phyloP scores from a whole-genome alignment of 2,797 vertebrate genomes.

The Threskiornis aethiopicus region DNA sequence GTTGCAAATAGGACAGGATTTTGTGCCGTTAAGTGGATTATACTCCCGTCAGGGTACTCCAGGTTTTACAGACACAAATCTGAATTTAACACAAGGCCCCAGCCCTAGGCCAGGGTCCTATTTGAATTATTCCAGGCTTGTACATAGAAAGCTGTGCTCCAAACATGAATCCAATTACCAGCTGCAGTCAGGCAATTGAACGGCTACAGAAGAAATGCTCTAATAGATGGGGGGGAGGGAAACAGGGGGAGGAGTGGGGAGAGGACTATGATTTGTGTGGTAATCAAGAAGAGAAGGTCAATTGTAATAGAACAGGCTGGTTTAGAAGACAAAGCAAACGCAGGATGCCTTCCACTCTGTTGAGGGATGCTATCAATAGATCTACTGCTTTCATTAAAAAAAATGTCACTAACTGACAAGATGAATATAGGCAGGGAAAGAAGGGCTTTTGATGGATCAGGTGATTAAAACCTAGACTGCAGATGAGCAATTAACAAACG shows the following conservation, averaged over 20 bases:
- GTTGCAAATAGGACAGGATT: slow-evolving; percentile 45
- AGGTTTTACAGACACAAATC: slow-evolving; percentile 68
- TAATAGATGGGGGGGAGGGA: slow-evolving; percentile 54
- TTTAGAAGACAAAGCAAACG: slow-evolving; percentile 72
- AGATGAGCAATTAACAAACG: slow-evolving; percentile 53
- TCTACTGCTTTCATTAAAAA: slow-evolving; percentile 73
- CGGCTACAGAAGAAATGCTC: slow-evolving; percentile 67
- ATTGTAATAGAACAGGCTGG: slow-evolving; percentile 76
- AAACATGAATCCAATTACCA: slow-evolving; percentile 80
- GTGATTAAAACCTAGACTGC: slow-evolving; percentile 68
- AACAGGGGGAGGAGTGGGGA: not conserved
- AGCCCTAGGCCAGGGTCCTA: slow-evolving; percentile 70
- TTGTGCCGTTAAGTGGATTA: slow-evolving; percentile 55
- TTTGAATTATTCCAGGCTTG: slow-evolving; percentile 75
- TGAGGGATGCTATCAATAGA: slow-evolving; percentile 72
- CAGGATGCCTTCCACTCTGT: slow-evolving; percentile 59
- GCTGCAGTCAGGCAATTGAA: slow-evolving; percentile 75
- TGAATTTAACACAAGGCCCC: slow-evolving; percentile 73
- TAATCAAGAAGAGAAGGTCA: slow-evolving; percentile 81
- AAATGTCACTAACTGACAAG: slow-evolving; percentile 71
- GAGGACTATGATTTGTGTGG: slow-evolving; percentile 77
- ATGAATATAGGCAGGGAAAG: slow-evolving; percentile 51
- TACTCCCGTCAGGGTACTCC: slow-evolving; percentile 41
- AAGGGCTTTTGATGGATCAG: slow-evolving; percentile 67
- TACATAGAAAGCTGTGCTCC: slow-evolving; percentile 62